Evolutionary conservation across 1,140 invertebrate genomes (phyloP).

Genomic region (Drosophila pruinosa): DNA sequence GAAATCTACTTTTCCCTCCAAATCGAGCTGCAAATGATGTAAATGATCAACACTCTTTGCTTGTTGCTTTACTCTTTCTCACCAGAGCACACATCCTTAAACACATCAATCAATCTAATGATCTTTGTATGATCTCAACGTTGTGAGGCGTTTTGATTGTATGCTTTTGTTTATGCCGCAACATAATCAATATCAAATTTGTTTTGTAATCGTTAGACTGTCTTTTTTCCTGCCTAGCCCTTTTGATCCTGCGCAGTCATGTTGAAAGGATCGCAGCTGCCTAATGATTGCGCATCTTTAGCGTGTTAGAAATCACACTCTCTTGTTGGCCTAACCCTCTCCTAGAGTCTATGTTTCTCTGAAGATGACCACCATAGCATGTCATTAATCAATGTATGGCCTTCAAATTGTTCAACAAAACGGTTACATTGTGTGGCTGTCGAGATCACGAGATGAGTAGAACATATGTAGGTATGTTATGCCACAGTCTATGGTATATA

Average conservation of each 20-base stretch:
- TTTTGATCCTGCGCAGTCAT: conserved; percentile 79
- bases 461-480: background rate
- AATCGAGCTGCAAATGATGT: too few species aligned
- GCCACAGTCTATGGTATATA: background rate
- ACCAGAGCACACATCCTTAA: conserved; percentile 53
- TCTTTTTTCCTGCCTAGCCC: conserved; percentile 42
- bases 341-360: too few species aligned
- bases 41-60: background rate
- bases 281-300: conserved; percentile 78
- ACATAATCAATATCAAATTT: conserved; percentile 80
- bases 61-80: background rate
- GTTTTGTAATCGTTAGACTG: conserved; percentile 67
- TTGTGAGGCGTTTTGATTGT: conserved; percentile 74
- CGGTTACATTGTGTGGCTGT: conserved; percentile 47
- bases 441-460: conserved; percentile 1
- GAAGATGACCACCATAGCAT: background rate
- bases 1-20: too few species aligned
- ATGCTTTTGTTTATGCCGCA: conserved; percentile 71
- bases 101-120: conserved; percentile 80
- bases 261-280: conserved; percentile 77
- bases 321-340: background rate
- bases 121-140: conserved; percentile 48
- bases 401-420: conserved; percentile 64
- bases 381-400: conserved; percentile 61
- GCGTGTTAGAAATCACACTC: conserved; percentile 70